Evolutionary conservation across 2,888 invertebrate genomes (phyloP), one percentile per base, ranked within the genome.

Genomic region (Apamea epomidion): DNA sequence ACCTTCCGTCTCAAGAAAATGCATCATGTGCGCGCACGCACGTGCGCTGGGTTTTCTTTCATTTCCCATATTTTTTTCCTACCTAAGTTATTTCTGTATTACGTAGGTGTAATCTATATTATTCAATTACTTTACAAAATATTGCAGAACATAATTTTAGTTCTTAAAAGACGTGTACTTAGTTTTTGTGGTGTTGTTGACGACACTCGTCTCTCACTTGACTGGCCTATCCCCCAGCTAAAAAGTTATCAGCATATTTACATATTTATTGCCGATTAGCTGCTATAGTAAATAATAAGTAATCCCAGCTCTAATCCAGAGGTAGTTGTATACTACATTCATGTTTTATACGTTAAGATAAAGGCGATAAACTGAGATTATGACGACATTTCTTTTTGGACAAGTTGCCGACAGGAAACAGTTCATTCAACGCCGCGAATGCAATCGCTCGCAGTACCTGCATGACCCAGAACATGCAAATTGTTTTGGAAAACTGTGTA

Each of bases 321-420:
- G 88, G 91, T 92, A 92, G 88, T 88, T 90, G 80, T 73, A 73
- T 80, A 85, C 88, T 83, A 87, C 87, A 89, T 87, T 84, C 84
- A 89, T 87, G 87, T 86, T 90, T 87, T 89, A 88, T 91, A 86
- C 81, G 87, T 86, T 80, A 86, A 87, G 94, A 94, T 94, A 94
- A 92, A 79, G 85, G 64, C 76, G 81, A 89, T 89, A 89, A 89
- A 87, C 80, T 79, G 54, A 76, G 91, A 91, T 93, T 91, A 91
- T 81, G 82, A 76, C 81, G 77, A 90, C 89, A 87, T 91, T 90
- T 90, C 87, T 86, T 93, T 89, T 89, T 82, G 79, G 67, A 75
- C 74, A 81, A 89, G 68, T 77, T 84, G 78, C 85, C 85, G 82
- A 76, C 85, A 74, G 78, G 75, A 58, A 81, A 76, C 87, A 93